Evolutionary conservation across 2,113 vertebrate genomes (phyloP).

Genomic region (Cisticola juncidis): DNA sequence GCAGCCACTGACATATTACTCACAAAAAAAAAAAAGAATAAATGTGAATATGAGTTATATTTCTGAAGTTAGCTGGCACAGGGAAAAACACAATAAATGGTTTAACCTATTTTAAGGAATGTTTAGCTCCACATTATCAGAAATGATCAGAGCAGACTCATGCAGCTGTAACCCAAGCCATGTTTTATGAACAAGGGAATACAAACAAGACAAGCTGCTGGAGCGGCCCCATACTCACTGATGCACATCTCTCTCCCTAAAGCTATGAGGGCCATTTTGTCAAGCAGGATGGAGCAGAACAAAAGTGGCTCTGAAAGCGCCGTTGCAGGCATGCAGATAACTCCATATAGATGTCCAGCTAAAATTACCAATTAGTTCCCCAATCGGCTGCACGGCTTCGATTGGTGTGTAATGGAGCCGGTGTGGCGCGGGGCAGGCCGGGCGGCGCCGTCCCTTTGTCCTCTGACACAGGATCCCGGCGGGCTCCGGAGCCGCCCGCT

Average conservation of each 20-base stretch:
- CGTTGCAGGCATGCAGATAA: slow-evolving; percentile 73
- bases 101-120: slow-evolving; percentile 68
- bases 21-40: not conserved
- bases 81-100: slow-evolving; percentile 9
- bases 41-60: not conserved
- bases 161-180: slow-evolving; percentile 76
- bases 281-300: slow-evolving; percentile 77
- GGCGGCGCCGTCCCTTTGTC: slow-evolving; percentile 94
- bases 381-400: slow-evolving; percentile 92
- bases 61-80: slow-evolving; percentile 7
- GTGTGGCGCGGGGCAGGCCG: slow-evolving; percentile 87
- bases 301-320: slow-evolving; percentile 82
- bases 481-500: slow-evolving; percentile 64
- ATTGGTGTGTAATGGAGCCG: slow-evolving; percentile 94
- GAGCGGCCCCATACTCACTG: slow-evolving; percentile 71
- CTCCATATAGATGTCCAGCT: slow-evolving; percentile 85
- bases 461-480: slow-evolving; percentile 88
- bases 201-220: slow-evolving; percentile 83
- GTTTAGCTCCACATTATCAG: slow-evolving; percentile 73
- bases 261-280: slow-evolving; percentile 78
- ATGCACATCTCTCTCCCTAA: slow-evolving; percentile 77
- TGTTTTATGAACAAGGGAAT: slow-evolving; percentile 79
- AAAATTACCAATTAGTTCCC: slow-evolving; percentile 98
- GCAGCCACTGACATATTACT: slow-evolving; percentile 28
- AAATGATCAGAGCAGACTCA: slow-evolving; percentile 72